Evolutionary conservation across 1,140 invertebrate species (phyloP).

Genomic region (Sycophila sp.): DNA sequence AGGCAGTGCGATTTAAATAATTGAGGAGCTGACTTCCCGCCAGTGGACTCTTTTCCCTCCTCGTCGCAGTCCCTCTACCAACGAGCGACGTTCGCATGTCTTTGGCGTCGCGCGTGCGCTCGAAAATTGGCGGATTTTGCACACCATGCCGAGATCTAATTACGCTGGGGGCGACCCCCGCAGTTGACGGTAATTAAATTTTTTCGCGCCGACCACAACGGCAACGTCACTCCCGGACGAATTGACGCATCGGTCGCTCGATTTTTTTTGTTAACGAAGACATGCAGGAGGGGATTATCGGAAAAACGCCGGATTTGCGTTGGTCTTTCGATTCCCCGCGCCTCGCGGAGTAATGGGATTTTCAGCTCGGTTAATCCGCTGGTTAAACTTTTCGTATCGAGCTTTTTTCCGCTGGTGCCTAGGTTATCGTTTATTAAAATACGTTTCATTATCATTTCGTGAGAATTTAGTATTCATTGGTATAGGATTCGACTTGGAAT

Average conservation of each 20-base stretch:
- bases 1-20: slow-evolving; percentile 34
- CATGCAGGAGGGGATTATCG: background rate
- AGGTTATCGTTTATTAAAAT: too few relatives aligned
- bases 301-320: background rate
- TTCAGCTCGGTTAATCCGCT: background rate
- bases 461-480: too few relatives aligned
- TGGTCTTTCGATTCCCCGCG: background rate
- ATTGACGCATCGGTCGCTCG: too few relatives aligned
- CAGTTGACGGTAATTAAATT: slow-evolving; percentile 26
- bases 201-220: background rate
- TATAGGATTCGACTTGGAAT: too few relatives aligned
- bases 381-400: too few relatives aligned
- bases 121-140: background rate
- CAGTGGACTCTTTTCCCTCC: background rate
- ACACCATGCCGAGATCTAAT: background rate
- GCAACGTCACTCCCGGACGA: too few relatives aligned
- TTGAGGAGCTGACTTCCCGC: slow-evolving; percentile 6
- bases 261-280: too few relatives aligned
- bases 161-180: background rate
- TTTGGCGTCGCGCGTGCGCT: background rate
- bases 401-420: too few relatives aligned
- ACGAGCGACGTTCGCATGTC: background rate
- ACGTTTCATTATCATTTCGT: too few relatives aligned
- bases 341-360: too few relatives aligned
- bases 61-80: background rate